phyloP scores from a whole-genome alignment of 2,888 invertebrate genomes.

The Clitarchus hookeri region DNA sequence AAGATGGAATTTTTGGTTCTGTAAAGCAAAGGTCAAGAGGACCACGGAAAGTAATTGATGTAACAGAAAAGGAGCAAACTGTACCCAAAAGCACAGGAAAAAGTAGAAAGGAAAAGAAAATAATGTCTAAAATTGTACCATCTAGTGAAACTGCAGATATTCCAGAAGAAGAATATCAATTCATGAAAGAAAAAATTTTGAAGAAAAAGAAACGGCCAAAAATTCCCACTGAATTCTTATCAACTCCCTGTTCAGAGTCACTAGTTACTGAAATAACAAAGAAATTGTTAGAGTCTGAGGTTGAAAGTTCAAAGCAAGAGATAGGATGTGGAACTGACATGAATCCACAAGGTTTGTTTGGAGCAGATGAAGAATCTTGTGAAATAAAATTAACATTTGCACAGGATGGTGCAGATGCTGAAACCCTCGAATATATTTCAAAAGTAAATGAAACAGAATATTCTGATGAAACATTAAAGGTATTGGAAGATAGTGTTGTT shows the following conservation, averaged over 20 bases:
- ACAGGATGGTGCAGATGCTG: background rate
- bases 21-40: conserved; percentile 41
- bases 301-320: background rate
- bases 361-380: background rate
- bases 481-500: background rate
- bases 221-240: conserved; percentile 41
- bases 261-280: conserved; percentile 18
- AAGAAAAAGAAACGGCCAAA: conserved; percentile 46
- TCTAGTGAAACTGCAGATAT: conserved; percentile 49
- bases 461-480: background rate
- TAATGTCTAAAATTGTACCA: background rate
- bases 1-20: conserved; percentile 42
- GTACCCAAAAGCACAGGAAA: background rate
- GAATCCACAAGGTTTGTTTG: background rate
- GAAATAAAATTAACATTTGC: too few species aligned
- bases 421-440: background rate
- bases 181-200: conserved; percentile 44
- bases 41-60: conserved; percentile 40
- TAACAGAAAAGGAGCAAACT: background rate
- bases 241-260: background rate
- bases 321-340: background rate
- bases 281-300: background rate
- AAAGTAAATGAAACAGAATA: background rate
- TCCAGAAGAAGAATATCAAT: conserved; percentile 50
- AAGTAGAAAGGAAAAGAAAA: conserved; percentile 17